Evolutionary conservation across 2,888 invertebrate genomes (phyloP).

Genomic region (Drosophila macrothrix): DNA sequence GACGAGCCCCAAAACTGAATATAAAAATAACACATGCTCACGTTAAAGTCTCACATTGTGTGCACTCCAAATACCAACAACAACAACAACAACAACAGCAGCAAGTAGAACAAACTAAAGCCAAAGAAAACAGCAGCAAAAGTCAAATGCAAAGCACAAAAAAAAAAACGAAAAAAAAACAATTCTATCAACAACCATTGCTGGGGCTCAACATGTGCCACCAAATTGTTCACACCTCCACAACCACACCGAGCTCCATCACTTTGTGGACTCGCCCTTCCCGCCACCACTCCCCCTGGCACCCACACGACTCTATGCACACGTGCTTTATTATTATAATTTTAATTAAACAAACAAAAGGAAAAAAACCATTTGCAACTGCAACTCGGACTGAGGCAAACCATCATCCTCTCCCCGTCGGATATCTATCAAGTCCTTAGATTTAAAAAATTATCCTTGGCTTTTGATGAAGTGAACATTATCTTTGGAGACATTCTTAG

Average conservation of each 20-base stretch:
- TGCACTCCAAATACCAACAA: slow-evolving; percentile 45
- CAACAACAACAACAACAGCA: slow-evolving; percentile 20
- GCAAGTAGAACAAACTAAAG: slow-evolving; percentile 36
- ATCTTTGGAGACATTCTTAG: background rate
- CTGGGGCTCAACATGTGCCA: slow-evolving; percentile 66
- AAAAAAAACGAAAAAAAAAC: slow-evolving; percentile 30
- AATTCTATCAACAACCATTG: slow-evolving; percentile 39
- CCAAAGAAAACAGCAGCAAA: slow-evolving; percentile 39
- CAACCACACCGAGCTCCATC: slow-evolving; percentile 32
- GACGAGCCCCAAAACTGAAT: background rate
- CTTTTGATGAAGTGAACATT: background rate
- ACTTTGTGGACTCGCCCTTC: background rate
- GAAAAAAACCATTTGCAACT: slow-evolving; percentile 24
- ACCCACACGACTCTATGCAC: slow-evolving; percentile 44
- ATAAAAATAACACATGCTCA: slow-evolving; percentile 14
- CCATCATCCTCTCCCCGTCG: background rate
- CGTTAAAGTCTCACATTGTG: slow-evolving; percentile 16
- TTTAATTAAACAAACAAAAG: slow-evolving; percentile 71
- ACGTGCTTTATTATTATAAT: slow-evolving; percentile 69
- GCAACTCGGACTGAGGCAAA: slow-evolving; percentile 23
- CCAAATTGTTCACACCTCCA: slow-evolving; percentile 74
- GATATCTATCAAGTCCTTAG: background rate
- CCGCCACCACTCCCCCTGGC: background rate
- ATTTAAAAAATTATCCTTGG: background rate
- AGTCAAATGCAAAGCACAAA: slow-evolving; percentile 47